Evolutionary conservation across 2,888 invertebrate species (phyloP), one percentile per base, ranked within the genome.

Genomic region (Ethmia dodecea): DNA sequence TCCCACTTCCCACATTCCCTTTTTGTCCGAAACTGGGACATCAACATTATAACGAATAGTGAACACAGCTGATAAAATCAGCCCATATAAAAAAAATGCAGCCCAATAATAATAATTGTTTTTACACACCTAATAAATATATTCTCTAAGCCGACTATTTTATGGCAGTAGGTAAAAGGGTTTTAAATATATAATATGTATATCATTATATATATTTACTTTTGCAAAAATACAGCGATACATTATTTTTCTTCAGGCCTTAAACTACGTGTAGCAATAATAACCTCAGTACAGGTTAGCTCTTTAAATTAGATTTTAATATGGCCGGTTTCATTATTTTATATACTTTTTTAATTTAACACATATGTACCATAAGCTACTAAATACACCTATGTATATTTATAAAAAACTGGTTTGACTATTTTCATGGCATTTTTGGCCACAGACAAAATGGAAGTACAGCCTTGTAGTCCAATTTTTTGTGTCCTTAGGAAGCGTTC

Each of bases 241-340:
- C 31, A 44, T 54, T 49, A 60, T 47, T 45, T 34, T 54, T n/a
- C n/a, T 53, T 52, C 53, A 60, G 55, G 66, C 59, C 64, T 70
- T 73, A 73, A 52, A 44, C 37, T 31, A 31, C n/a, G n/a, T 11
- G 13, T 26, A 26, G 26, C 26, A 12, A 14, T n/a, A 36, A 40
- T 37, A 32, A 10, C 26, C 28, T 55, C 55, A 54, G 63, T 67
- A 64, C 66, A 44, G 49, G 61, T 53, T 47, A 41, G 40, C 34
- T 40, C 37, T 42, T 43, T 35, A 39, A 28, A 31, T 44, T 39
- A 42, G 42, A 56, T 60, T 62, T 59, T 60, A 56, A 59, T 57
- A 79, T 84, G 84, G 84, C 81, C 83, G 83, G 83, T 80, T 78
- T 81, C 77, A 52, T 60, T 60, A 49, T 55, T 52, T 58, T 58